Percentiles rank a stretch among this genome's conserved stretches.
These are phyloP conservation scores for Myopa tessellatipennis DNA, from an alignment of 2,888 invertebrate species.

Conservation along the genomic window DNA sequence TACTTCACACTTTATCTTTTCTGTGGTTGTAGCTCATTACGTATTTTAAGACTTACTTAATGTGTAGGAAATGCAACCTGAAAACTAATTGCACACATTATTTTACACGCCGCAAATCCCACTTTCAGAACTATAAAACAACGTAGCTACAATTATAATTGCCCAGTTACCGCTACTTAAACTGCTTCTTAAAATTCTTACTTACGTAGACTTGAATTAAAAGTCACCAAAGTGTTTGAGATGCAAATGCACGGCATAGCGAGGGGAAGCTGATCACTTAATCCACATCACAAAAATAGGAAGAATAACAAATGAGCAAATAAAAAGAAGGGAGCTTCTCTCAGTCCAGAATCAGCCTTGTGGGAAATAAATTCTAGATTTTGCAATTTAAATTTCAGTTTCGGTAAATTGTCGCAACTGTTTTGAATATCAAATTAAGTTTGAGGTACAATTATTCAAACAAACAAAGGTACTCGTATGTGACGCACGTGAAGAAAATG, in stretches of 20 bases:
- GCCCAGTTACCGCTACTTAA: background rate
- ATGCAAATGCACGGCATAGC: background rate
- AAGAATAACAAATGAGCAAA: no score
- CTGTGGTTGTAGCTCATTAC: no score
- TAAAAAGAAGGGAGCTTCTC: no score
- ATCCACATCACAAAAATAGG: no score
- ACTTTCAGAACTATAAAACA: background rate
- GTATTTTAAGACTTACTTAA: no score
- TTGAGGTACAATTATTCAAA: conserved; percentile 40
- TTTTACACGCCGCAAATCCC: background rate
- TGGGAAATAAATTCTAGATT: background rate
- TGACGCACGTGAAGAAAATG: background rate
- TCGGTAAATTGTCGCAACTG: conserved; percentile 62
- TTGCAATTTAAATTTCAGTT: conserved; percentile 59
- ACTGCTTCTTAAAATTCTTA: background rate
- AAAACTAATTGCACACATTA: background rate
- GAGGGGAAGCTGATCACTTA: background rate
- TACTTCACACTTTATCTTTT: no score
- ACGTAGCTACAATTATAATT: background rate
- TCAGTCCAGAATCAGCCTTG: no score
- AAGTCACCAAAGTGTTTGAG: no score
- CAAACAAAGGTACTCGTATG: background rate
- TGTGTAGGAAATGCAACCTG: background rate
- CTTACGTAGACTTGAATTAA: background rate
- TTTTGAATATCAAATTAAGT: conserved; percentile 59